Evolutionary conservation across 2,113 vertebrate genomes (phyloP).

Genomic region (Ophiodon elongatus): DNA sequence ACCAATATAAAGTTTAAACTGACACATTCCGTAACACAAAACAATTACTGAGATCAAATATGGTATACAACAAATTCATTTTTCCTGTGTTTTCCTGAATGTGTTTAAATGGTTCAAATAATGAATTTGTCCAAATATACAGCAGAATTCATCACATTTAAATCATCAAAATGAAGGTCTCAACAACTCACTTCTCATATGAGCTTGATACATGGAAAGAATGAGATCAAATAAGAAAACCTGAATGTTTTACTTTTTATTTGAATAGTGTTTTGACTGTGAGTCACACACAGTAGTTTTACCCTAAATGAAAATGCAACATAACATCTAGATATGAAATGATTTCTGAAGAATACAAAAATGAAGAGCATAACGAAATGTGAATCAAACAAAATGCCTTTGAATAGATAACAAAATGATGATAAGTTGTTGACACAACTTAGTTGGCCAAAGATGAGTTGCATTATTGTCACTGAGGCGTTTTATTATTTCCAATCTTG

Average conservation of each 20-base stretch:
- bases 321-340: slow-evolving; percentile 50
- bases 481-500: neutral
- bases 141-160: neutral
- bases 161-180: neutral
- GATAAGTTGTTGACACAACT: neutral
- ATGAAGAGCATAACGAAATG: slow-evolving; percentile 13
- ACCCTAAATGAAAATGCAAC: slow-evolving; percentile 38
- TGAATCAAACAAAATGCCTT: slow-evolving; percentile 22
- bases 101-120: neutral
- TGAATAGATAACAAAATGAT: slow-evolving; percentile 15
- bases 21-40: neutral
- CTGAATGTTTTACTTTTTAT: slow-evolving; percentile 49
- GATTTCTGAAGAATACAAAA: slow-evolving; percentile 43
- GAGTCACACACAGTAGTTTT: slow-evolving; percentile 38
- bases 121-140: neutral
- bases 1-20: neutral
- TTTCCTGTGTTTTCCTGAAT: neutral
- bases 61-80: neutral
- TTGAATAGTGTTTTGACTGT: slow-evolving; percentile 46
- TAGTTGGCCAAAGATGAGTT: neutral
- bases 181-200: neutral
- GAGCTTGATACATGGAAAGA: neutral
- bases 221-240: neutral
- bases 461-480: neutral
- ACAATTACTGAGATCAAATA: neutral